Evolutionary conservation across 2,888 invertebrate genomes (phyloP), one percentile per base, ranked within the genome.

Genomic region (Gerosis bhagava): DNA sequence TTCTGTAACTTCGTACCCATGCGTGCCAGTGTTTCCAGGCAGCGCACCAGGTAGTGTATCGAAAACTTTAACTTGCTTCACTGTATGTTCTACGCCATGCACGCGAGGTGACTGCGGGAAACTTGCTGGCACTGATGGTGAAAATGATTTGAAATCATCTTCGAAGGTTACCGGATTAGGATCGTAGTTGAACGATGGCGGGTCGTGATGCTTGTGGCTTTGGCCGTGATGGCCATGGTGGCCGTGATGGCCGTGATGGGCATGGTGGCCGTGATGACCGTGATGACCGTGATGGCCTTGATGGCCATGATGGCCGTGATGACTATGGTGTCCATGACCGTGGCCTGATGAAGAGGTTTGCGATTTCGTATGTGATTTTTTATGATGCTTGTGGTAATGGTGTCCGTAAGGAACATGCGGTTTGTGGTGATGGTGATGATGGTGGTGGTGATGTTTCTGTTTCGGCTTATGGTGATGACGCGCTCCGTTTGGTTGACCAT

Each of bases 391-490:
- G 45, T 80, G 77, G 50, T 82, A 75, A 55, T 83, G 77, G 12
- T 74, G 60, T 62, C 73, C 49, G 49, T 70, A 41, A 58, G 77
- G 53, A 62, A 76, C 46, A 69, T 78, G 52, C 69, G 79, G 84
- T 46, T 83, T 80, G 26, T 79, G 77, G 22, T 88, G 83, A 49
- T 89, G 90, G 48, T 91, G 88, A 56, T 91, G 91, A 8, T 63
- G 62, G 17, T 62, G 44, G 7, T 36, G 36, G 7, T 87, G 82
- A 50, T 87, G 84, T 58, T 90, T 83, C 62, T 43, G 34, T 24
- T 89, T 83, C 35, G 90, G 86, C 49, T 83, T 79, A 32, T 83
- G 80, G 31, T 77, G 82, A 29, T 86, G 84, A n/a, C n/a, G n/a
- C n/a, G n/a, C n/a, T n/a, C n/a, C n/a, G n/a, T n/a, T n/a, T n/a